Base-by-base conservation (phyloP, 2,888 invertebrate genomes). In the Abrostola triplasia region DNA sequence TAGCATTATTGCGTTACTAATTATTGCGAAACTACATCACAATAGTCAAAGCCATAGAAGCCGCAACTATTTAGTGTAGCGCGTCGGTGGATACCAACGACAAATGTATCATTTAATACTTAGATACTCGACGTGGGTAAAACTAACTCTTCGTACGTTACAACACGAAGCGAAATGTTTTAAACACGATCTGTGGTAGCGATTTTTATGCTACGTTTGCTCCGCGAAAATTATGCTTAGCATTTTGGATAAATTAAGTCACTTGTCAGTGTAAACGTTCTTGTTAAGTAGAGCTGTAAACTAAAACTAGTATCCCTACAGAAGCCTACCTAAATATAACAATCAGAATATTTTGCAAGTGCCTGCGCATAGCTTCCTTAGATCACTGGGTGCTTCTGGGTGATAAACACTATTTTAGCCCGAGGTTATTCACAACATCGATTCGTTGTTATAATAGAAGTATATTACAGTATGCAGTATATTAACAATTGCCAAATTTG, bases 271-370 rank as follows among this genome's bases (percentile, higher is more conserved):
- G 67, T 59, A 41, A 54, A 42, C 36, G 38, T 49, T 37, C 55
- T 42, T 47, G 51, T 38, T 40, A 59, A 49, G 48, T 58, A 71
- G 67, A 67, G 50, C 48, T 47, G 61, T 64, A 37, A 72, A 75
- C 61, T 80, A 66, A 66, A 69, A n/a, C 68, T 73, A 79, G 56
- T 49, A 59, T 66, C 48, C 68, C 67, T 77, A 77, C 24, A 11
- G 59, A 66, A 59, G 56, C 58, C 53, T 72, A 75, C 64, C 64
- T 65, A 70, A 73, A 60, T 82, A 86, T 87, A 92, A 92, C 92
- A 72, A 90, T 89, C 85, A 91, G 90, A 92, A 92, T 92, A 92
- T 92, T 92, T 92, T 92, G 92, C 91, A 92, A 90, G 77, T 80
- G 79, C 75, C 71, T 79, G 70, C 70, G 66, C 51, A 53, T 59